Conservation (phyloP, 2,113 vertebrate genomes). For the Poeciliopsis turrubarensis region DNA sequence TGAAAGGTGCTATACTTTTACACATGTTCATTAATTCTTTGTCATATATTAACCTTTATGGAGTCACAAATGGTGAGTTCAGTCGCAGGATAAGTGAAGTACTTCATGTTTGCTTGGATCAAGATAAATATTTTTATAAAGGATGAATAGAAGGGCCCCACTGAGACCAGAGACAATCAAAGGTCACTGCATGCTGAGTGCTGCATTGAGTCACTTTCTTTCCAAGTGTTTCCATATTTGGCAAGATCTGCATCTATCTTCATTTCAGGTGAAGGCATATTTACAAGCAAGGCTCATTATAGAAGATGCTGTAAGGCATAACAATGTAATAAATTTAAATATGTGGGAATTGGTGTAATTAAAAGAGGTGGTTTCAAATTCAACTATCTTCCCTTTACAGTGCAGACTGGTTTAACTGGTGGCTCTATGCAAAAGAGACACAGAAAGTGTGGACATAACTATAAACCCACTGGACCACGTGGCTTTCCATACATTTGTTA, state of each 20-base stretch:
- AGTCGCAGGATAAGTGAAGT: conserved; percentile 20
- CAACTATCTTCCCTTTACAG: conserved; percentile 19
- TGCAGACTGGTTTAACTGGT: neutral
- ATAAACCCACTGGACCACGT: conserved; percentile 28
- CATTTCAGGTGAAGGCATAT: neutral
- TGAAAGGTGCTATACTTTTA: too few relatives aligned
- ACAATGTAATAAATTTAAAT: neutral
- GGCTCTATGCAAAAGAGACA: neutral
- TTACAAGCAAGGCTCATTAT: neutral
- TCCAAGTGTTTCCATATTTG: conserved; percentile 29
- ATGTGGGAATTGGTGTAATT: neutral
- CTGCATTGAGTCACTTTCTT: conserved; percentile 3
- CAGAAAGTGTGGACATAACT: neutral
- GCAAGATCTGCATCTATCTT: neutral
- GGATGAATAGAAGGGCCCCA: conserved; percentile 22
- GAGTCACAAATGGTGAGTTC: conserved; percentile 2
- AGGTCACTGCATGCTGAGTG: conserved; percentile 44
- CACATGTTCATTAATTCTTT: too few relatives aligned
- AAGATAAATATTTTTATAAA: conserved; percentile 40
- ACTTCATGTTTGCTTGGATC: neutral
- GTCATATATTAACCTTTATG: too few relatives aligned
- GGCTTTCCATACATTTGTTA: conserved; percentile 19
- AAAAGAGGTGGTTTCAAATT: neutral
- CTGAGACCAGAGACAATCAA: conserved; percentile 35
- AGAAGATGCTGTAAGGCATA: conserved; percentile 13